Evolutionary conservation across 2,797 vertebrate genomes (phyloP), one percentile per base, ranked within the genome.

Genomic region (Characodon lateralis): DNA sequence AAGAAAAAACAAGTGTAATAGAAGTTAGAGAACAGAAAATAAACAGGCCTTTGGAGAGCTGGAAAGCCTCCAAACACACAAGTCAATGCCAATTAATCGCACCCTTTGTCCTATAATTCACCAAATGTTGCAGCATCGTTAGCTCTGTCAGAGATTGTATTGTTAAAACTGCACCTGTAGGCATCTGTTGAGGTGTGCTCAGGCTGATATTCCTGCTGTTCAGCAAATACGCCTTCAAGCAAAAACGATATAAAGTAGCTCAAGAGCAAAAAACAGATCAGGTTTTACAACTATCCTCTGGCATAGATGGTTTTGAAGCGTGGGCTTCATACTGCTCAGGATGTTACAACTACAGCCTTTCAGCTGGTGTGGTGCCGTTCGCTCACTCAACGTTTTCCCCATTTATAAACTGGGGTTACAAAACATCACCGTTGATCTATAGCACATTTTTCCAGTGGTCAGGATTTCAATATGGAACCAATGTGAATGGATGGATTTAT

Each of bases 91-190:
- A 77, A 71, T 65, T 83, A 48, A 77, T 50, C 46, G 58, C 58
- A 13, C 5, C 41, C 53, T 24, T 2, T 69, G 71, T 43, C 51
- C 39, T 65, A 28, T 56, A 43, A 73, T 43, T 69, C 53, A 63
- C 24, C 6, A 20, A 31, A 66, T 59, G 41, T 50, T 63, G 71
- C 43, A 66, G 61, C 61, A 56, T 81, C 61, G 6, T 31, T 35
- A 78, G 10, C 28, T 70, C 59, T 46, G 55, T 78, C 24, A 77
- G 73, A 55, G 72, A 77, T 76, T n/a, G 59, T 71, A 58, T 84
- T 58, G 76, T 78, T 85, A 79, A 80, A 76, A 77, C 65, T n/a
- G 28, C 0, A 72, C 81, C 84, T 48, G 53, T 18, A 48, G 84
- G 78, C 68, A 66, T 77, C 65, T 70, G n/a, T 26, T 77, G 73